Evolutionary conservation across 2,113 vertebrate genomes (phyloP).

Genomic region (Microtus pennsylvanicus): DNA sequence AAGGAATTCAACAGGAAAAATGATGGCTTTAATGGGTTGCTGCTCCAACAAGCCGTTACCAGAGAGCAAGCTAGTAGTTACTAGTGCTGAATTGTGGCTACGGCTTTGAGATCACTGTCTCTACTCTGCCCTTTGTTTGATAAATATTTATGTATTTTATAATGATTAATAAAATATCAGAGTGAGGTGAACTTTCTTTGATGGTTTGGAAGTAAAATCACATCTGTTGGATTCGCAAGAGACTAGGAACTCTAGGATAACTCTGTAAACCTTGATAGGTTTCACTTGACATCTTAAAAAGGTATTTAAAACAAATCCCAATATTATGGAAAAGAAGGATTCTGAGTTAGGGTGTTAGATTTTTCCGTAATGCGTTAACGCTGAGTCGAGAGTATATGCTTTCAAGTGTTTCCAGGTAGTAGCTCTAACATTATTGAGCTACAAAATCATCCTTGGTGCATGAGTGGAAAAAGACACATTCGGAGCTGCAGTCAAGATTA

Average conservation of each 20-base stretch:
- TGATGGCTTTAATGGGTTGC: not conserved
- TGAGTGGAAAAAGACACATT: not conserved
- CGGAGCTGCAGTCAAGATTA: not conserved
- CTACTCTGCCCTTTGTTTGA: not conserved
- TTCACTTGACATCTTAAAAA: not conserved
- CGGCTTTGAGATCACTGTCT: not conserved
- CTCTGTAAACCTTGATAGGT: not conserved
- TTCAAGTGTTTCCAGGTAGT: not conserved
- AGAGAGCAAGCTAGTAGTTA: not conserved
- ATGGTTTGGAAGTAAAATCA: not conserved
- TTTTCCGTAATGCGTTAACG: not conserved
- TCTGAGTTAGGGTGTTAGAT: not conserved
- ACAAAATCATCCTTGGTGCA: not conserved
- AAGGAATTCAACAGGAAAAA: not conserved
- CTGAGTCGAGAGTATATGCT: not conserved
- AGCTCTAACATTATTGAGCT: not conserved
- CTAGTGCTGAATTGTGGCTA: not conserved
- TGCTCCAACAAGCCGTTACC: not conserved
- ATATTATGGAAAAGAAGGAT: not conserved
- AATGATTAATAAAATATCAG: not conserved
- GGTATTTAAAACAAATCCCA: not conserved
- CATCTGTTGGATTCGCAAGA: not conserved
- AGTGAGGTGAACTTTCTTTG: not conserved
- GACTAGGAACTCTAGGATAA: not conserved
- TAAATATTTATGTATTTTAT: conserved; percentile 17